Evolutionary conservation across 2,113 vertebrate species (phyloP), one percentile per base, ranked within the genome.

Genomic region (Rissa tridactyla): DNA sequence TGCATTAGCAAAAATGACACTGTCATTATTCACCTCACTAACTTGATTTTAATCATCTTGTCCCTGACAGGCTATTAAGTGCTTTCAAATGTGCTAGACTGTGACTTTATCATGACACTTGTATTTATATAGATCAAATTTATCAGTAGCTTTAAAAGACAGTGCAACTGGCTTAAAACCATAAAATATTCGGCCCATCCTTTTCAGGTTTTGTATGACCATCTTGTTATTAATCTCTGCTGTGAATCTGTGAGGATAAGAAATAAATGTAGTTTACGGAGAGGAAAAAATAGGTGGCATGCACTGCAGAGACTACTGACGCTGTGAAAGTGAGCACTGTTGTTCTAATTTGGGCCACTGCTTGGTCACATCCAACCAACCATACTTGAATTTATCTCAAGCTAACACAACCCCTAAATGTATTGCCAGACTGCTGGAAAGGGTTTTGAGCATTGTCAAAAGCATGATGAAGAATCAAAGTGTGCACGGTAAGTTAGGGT

Each of bases 91-190:
- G 79, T 54, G 84, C 69, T 88, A 83, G 73, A 81, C 76, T 86
- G 15, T 94, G 87, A 95, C 83, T 94, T 94, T 92, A 68, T 75
- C 72, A 38, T 75, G 81, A 86, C 78, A 77, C 44, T 79, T 90
- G 32, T 86, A 86, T 96, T 96, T 96, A 73, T 96, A 89, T 36
- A 70, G 78, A 87, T 96, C 92, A 86, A 92, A 95, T 78, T 87
- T 95, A 92, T 64, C 79, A 68, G 72, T 86, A 85, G 25, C 60
- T 95, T 87, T 95, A 78, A 71, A 93, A 94, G 83, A 58, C 55
- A 88, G n/a, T 30, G 18, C 21, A 86, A 62, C 55, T 46, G 52
- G 36, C 70, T 94, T 92, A 86, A 77, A 90, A 77, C 29, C 62
- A 78, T 77, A 69, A 83, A 80, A 49, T 78, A 30, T 72, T 92